phyloP scores from a whole-genome alignment of 2,113 vertebrate genomes.

The Jacana jacana region DNA sequence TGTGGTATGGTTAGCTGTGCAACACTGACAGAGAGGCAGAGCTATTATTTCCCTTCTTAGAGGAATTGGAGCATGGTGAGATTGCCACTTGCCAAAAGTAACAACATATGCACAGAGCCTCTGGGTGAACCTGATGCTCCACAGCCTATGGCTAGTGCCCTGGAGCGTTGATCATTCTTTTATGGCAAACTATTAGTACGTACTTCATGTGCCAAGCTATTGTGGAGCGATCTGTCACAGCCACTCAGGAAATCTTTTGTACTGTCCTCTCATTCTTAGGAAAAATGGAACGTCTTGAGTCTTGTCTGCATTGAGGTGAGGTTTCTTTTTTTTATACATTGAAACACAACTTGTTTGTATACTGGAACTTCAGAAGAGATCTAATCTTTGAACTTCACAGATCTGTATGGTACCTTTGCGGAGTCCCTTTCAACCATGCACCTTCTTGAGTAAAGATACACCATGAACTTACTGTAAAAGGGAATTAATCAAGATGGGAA shows the following conservation, averaged over 20 bases:
- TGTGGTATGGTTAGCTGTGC: background rate
- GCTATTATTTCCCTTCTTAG: background rate
- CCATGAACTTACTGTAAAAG: background rate
- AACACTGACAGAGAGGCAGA: rapidly evolving
- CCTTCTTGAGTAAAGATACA: background rate
- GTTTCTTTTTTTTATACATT: background rate
- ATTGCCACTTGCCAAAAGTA: background rate
- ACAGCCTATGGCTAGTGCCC: background rate
- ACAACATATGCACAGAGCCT: background rate
- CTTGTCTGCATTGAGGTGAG: background rate
- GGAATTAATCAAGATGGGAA: background rate
- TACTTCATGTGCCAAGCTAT: background rate
- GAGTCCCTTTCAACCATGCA: background rate
- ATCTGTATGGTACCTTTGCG: background rate
- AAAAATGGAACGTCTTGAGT: background rate
- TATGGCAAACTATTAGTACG: background rate
- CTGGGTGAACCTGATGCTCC: background rate
- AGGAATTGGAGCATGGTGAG: background rate
- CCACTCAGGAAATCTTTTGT: background rate
- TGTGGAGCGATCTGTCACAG: background rate
- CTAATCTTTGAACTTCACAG: background rate
- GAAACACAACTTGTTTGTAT: background rate
- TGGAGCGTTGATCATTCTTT: background rate
- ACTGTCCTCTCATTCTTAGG: background rate
- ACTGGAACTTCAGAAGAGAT: background rate